Evolutionary conservation across 2,888 invertebrate species (phyloP).

Genomic region (Caenorhabditis panamensis): DNA sequence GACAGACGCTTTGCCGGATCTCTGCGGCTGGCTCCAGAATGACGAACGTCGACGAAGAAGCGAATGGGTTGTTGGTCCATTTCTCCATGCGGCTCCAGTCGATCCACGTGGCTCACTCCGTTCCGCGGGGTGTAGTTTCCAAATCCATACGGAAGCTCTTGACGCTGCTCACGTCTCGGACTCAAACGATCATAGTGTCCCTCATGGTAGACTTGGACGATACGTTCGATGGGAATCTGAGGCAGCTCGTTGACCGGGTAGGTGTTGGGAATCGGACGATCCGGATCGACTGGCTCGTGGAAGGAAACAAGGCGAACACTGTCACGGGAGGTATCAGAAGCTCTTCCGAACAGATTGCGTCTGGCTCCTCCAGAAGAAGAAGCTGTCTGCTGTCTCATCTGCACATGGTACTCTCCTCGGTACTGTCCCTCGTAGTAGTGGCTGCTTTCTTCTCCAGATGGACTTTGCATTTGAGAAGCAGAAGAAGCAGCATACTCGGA

Average conservation of each 20-base stretch:
- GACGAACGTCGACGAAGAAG: slow-evolving; percentile 70
- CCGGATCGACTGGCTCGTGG: slow-evolving; percentile 59
- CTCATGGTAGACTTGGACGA: slow-evolving; percentile 62
- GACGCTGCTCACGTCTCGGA: slow-evolving; percentile 32
- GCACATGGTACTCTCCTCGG: slow-evolving; percentile 60
- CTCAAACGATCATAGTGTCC: slow-evolving; percentile 62
- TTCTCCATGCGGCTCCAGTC: slow-evolving; percentile 57
- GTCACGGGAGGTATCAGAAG: slow-evolving; percentile 45
- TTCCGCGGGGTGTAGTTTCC: slow-evolving; percentile 59
- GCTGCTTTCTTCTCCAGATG: slow-evolving; percentile 26
- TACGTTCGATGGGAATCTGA: slow-evolving; percentile 60
- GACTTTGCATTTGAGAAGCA: slow-evolving; percentile 33
- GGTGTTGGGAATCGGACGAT: slow-evolving; percentile 38
- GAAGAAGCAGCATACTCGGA: slow-evolving; percentile 38
- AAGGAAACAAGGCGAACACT: slow-evolving; percentile 59
- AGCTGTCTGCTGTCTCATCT: slow-evolving; percentile 36
- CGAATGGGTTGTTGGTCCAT: slow-evolving; percentile 70
- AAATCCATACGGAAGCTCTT: slow-evolving; percentile 54
- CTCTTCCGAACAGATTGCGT: slow-evolving; percentile 64
- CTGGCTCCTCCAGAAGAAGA: slow-evolving; percentile 46
- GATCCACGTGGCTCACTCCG: slow-evolving; percentile 58
- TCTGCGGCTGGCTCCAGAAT: slow-evolving; percentile 62
- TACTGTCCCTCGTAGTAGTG: slow-evolving; percentile 40
- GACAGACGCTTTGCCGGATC: slow-evolving; percentile 45
- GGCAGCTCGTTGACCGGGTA: slow-evolving; percentile 58